Percentiles rank a stretch among this genome's conserved stretches.
Conservation (phyloP, 1,140 invertebrate genomes). For the Calephelis nemesis region DNA sequence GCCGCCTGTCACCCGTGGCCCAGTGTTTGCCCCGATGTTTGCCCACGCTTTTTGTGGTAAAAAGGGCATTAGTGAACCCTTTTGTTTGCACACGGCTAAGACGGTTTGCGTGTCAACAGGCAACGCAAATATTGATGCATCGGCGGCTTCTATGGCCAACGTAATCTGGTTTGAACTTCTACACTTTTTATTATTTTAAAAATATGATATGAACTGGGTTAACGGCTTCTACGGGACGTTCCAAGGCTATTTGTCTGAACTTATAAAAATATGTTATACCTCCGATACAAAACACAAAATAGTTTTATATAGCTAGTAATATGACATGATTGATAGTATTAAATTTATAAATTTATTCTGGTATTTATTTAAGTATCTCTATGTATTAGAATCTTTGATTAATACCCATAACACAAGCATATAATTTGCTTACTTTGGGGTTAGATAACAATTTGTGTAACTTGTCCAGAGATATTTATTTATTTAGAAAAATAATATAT, state of each 20-base stretch:
- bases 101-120: slow-evolving; percentile 72
- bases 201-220: slow-evolving; percentile 29
- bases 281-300: no score
- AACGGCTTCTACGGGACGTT: slow-evolving; percentile 32
- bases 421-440: background rate
- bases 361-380: background rate
- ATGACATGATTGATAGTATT: no score
- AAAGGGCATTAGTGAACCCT: slow-evolving; percentile 76
- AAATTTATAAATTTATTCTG: no score
- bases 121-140: slow-evolving; percentile 62
- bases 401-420: background rate
- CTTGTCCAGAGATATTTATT: background rate
- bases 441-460: background rate
- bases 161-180: slow-evolving; percentile 54
- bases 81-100: slow-evolving; percentile 67
- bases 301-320: no score
- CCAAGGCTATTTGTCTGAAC: background rate
- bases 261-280: no score
- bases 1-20: slow-evolving; percentile 26
- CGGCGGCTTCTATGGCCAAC: slow-evolving; percentile 60
- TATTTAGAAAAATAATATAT: background rate
- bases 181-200: slow-evolving; percentile 47
- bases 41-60: slow-evolving; percentile 70
- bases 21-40: slow-evolving; percentile 60
- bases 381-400: background rate